Evolutionary conservation across 2,113 vertebrate genomes (phyloP).

Genomic region (Platysteira castanea): DNA sequence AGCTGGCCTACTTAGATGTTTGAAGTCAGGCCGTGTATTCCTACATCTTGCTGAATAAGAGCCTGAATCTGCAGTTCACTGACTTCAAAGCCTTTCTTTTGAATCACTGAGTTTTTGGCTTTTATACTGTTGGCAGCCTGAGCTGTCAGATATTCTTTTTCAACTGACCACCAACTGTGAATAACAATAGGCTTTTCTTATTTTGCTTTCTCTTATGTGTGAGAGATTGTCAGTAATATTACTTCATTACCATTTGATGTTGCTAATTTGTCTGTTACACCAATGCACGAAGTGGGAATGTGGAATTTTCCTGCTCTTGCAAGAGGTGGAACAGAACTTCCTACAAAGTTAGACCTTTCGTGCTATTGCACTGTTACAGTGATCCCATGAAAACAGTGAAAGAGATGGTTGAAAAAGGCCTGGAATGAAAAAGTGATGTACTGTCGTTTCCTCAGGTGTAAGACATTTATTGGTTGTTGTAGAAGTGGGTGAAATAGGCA

Average conservation of each 20-base stretch:
- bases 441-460: not conserved
- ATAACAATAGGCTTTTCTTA: not conserved
- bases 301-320: not conserved
- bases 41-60: not conserved
- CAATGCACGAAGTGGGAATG: not conserved
- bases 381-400: not conserved
- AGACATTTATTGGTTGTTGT: not conserved
- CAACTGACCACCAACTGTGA: not conserved
- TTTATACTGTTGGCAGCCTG: not conserved
- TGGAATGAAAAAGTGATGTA: not conserved
- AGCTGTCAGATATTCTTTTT: not conserved
- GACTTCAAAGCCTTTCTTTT: not conserved
- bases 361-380: not conserved
- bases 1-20: not conserved
- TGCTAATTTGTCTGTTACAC: not conserved
- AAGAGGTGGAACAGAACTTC: not conserved
- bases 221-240: not conserved
- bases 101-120: not conserved
- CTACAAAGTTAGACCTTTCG: rapidly evolving
- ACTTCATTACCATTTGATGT: not conserved
- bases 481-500: not conserved
- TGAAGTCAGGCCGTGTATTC: not conserved
- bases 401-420: not conserved
- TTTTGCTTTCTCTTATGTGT: not conserved
- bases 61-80: not conserved